These are phyloP conservation scores for Fulica atra DNA, from an alignment of 2,113 vertebrate genomes.

Conservation along the genomic window DNA sequence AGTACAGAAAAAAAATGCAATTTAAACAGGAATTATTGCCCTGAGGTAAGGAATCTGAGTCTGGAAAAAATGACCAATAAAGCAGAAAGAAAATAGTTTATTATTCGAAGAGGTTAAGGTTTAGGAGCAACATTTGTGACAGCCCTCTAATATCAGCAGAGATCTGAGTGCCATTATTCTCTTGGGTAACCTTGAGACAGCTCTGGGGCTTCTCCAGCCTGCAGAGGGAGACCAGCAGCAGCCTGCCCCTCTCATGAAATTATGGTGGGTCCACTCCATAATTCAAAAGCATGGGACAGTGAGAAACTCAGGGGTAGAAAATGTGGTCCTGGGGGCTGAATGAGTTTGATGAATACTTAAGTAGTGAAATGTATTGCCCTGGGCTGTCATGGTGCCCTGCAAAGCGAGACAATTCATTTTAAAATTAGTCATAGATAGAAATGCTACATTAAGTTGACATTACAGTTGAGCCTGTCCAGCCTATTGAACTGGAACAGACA, in stretches of 20 bases:
- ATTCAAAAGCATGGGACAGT: not conserved
- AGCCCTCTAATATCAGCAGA: not conserved
- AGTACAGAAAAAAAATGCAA: slow-evolving; percentile 13
- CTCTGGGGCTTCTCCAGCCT: not conserved
- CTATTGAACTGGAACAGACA: not conserved
- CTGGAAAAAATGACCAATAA: slow-evolving; percentile 22
- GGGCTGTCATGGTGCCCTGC: not conserved
- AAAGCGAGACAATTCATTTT: not conserved
- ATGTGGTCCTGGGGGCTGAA: not conserved
- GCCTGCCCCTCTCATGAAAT: not conserved
- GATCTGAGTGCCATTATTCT: slow-evolving; percentile 6
- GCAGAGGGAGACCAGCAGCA: not conserved
- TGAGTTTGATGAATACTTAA: not conserved
- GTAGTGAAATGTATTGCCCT: not conserved
- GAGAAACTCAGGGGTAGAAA: not conserved
- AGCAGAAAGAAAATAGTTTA: slow-evolving; percentile 19
- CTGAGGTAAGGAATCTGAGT: slow-evolving; percentile 22
- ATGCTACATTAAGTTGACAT: not conserved
- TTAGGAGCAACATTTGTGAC: not conserved
- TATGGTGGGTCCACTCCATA: not conserved
- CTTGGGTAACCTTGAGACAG: not conserved
- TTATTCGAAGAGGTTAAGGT: slow-evolving; percentile 48
- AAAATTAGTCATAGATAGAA: not conserved
- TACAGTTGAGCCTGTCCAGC: not conserved
- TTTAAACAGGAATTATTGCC: slow-evolving; percentile 50